Percentiles rank a stretch among this genome's conserved stretches.
phyloP scores from a whole-genome alignment of 1,140 invertebrate genomes.

The Diachasma alloeum region DNA sequence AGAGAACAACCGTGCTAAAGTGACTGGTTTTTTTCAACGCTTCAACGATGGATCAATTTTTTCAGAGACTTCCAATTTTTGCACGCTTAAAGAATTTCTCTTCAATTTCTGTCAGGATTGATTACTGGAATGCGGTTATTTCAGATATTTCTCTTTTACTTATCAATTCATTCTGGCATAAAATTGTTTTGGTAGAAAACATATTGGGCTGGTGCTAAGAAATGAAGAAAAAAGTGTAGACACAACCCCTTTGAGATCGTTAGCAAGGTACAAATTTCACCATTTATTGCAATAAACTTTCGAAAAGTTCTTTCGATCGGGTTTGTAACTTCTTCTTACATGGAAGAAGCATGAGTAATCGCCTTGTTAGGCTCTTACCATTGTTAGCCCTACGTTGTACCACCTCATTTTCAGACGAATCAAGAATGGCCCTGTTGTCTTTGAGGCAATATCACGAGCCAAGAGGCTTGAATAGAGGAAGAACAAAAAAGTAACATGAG shows the following conservation, averaged over 20 bases:
- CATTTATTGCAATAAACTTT: conserved; percentile 65
- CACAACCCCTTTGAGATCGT: conserved; percentile 47
- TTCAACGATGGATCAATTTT: not conserved
- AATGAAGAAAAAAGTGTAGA: not conserved
- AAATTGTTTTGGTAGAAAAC: not conserved
- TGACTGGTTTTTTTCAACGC: not conserved
- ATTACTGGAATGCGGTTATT: no score
- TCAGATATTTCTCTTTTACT: no score
- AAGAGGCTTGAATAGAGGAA: not conserved
- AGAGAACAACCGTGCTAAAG: not conserved
- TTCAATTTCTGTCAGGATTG: no score
- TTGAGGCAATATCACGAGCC: not conserved
- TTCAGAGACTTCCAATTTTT: not conserved
- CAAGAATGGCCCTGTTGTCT: conserved; percentile 22
- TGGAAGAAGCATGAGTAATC: conserved; percentile 61
- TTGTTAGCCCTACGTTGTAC: conserved; percentile 40
- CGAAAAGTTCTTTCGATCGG: conserved; percentile 33
- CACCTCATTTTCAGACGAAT: conserved; percentile 44
- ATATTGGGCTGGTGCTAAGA: not conserved
- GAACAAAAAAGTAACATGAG: not conserved
- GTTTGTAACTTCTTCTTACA: conserved; percentile 64
- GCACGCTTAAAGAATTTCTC: not conserved
- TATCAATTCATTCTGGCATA: not conserved
- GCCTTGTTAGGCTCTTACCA: conserved; percentile 64
- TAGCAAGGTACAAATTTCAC: conserved; percentile 65